Conservation (phyloP, 2,113 vertebrate species). For the Hippocampus barbouri region DNA sequence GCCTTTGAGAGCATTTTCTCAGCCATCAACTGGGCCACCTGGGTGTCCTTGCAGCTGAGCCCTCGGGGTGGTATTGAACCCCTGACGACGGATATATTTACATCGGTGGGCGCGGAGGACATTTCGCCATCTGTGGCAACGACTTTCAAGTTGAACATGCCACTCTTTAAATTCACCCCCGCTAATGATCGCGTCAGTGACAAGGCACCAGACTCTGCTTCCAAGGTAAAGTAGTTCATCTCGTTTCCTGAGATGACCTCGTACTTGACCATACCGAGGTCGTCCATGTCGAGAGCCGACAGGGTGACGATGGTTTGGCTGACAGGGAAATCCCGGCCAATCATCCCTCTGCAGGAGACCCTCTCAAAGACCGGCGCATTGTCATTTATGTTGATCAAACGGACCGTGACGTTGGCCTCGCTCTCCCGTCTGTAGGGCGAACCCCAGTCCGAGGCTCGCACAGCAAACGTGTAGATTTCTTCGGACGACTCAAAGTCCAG, state of each 20-base stretch:
- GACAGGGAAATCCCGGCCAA: conserved; percentile 85
- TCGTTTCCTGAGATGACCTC: conserved; percentile 91
- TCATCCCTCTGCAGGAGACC: conserved; percentile 86
- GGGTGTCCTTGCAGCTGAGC: conserved; percentile 89
- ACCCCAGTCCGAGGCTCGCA: conserved; percentile 94
- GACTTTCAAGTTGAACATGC: conserved; percentile 83
- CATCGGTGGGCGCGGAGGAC: conserved; percentile 86
- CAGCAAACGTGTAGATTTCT: conserved; percentile 83
- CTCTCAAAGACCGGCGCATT: conserved; percentile 93
- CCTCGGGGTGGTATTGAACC: conserved; percentile 80
- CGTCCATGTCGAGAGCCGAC: conserved; percentile 93
- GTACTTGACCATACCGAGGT: conserved; percentile 86
- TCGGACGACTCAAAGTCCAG: conserved; percentile 92
- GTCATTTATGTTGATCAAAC: conserved; percentile 88
- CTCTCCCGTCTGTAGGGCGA: conserved; percentile 90
- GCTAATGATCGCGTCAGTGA: conserved; percentile 82
- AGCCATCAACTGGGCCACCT: conserved; percentile 85
- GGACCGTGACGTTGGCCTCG: conserved; percentile 89
- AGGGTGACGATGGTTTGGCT: conserved; percentile 86
- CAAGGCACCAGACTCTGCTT: conserved; percentile 87
- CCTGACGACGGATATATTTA: conserved; percentile 91
- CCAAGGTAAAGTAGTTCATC: conserved; percentile 86
- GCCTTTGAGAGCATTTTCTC: conserved; percentile 90
- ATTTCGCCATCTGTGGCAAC: conserved; percentile 89
- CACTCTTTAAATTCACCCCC: conserved; percentile 77